A percentile compares a stretch with the other conserved stretches of the same genome.
Conservation (phyloP, 2,113 vertebrate species). For the Otolemur garnettii region DNA sequence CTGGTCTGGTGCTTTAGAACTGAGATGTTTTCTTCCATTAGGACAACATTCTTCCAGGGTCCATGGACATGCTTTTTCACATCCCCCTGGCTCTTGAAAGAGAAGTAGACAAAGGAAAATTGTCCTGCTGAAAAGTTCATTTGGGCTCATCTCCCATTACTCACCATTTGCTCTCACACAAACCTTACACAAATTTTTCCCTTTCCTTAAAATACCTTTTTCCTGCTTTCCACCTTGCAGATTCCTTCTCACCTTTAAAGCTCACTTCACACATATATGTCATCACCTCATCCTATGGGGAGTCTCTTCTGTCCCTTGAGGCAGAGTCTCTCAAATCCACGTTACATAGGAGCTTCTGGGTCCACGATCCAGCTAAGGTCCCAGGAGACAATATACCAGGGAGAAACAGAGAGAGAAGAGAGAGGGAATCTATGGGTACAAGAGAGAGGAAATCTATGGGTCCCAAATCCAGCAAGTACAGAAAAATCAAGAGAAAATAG, state of each 20-base stretch:
- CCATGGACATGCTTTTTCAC: background rate
- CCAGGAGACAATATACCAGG: background rate
- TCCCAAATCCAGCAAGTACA: background rate
- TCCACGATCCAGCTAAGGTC: background rate
- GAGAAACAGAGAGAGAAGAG: background rate
- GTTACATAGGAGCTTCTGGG: background rate
- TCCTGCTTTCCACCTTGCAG: background rate
- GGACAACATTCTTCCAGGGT: background rate
- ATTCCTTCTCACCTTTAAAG: background rate
- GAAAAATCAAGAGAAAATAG: background rate
- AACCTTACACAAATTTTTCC: background rate
- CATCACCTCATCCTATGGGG: background rate
- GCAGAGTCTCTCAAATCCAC: background rate
- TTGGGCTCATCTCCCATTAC: background rate
- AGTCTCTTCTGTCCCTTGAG: background rate
- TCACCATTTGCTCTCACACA: background rate
- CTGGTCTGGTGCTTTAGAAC: background rate
- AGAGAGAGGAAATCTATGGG: background rate
- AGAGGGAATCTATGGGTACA: background rate
- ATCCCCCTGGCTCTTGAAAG: background rate
- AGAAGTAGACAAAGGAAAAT: background rate
- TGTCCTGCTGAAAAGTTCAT: background rate
- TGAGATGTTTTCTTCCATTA: background rate
- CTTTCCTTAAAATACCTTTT: background rate
- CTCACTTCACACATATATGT: background rate